Base-by-base conservation (phyloP, 2,797 vertebrate genomes). In the Hemitrygon akajei region DNA sequence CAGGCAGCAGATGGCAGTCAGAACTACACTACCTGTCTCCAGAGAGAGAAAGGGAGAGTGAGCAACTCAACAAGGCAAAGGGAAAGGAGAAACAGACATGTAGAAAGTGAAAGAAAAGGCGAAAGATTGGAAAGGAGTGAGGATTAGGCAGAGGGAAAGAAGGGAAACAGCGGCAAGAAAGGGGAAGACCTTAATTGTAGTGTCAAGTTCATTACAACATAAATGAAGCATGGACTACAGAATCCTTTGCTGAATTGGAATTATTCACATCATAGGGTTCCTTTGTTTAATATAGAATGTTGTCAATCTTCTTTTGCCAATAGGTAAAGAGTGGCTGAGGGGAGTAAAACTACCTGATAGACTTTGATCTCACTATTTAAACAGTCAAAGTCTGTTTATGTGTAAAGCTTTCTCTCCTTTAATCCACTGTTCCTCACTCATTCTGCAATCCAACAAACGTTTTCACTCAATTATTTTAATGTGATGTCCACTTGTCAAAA, bases 1-100 rank as follows among this genome's bases (percentile, higher is more conserved):
- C 95, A 97, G 96, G 97, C 96, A 97, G 97, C 97, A 98, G 97
- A 97, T 98, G 97, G 97, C 97, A 96, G 96, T 96, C 96, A 97
- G 97, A 93, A 96, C 96, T 97, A 96, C 96, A 96, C 96, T 97
- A 96, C 96, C 96, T 95, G 96, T 97, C 97, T 97, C 97, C 95
- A 96, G 97, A 96, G 96, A 96, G 1, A 94, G 60, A 0, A 25
- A 93, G 94, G 94, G 94, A 96, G 95, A 95, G 79, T 40, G 79
- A 80, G 79, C n/a, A 40, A 80, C n/a, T 75, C 66, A 92, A 69
- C 71, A 75, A 92, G 91, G 63, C 86, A 18, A 89, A n/a, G 37
- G 86, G 60, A 37, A 73, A 69, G 40, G 91, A 30, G 91, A 56
- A 75, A 30, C 37, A 56, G 69, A 56, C 37, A 25, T 71, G 11